Base-by-base conservation (phyloP, 2,888 invertebrate genomes). In the Napeogenes inachia region DNA sequence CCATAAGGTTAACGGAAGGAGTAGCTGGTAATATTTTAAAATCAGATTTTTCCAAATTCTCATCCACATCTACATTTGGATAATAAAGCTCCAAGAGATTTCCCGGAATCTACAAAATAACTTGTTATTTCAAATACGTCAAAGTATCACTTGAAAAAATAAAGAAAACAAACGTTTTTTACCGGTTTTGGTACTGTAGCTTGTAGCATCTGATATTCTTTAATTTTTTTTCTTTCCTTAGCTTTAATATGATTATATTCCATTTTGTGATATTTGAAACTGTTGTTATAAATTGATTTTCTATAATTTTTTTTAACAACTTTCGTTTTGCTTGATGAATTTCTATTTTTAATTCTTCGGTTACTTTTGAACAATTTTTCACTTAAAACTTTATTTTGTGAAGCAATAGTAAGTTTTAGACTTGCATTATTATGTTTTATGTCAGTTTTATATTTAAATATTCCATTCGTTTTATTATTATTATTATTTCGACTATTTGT, bases 81-180 rank as follows among this genome's bases (percentile, higher is more conserved):
- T 79, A 68, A 68, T 82, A 81, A 12, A 87, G 67, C 62, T 81
- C 75, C 54, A 82, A 79, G 38, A 85, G 70, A 70, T 76, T 84
- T 68, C 71, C 74, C 35, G 86, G 83, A 72, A 88, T 86, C 88
- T 89, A 54, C 50, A 54, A 59, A 35, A 30, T n/a, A 30, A 50
- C 4, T n/a, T 13, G 8, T 12, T 42, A 46, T 46, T 58, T 50
- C 12, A 13, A 12, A 10, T 13, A 46, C 3, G 21, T 13, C n/a
- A 58, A 58, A 13, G 13, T 21, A 30, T 57, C 53, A 32, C 53
- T 35, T 30, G 13, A 42, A 50, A 61, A 42, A 50, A 45, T 33
- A 13, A 54, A 5, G 55, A 38, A 42, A 13, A 5, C 45, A 56
- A 50, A 35, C 35, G 72, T 30, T 78, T 78, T 47, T 64, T 69